A percentile compares a stretch with the other conserved stretches of the same genome.
Evolutionary conservation across 1,140 invertebrate genomes (phyloP).

Genomic region (Papilio helenus): DNA sequence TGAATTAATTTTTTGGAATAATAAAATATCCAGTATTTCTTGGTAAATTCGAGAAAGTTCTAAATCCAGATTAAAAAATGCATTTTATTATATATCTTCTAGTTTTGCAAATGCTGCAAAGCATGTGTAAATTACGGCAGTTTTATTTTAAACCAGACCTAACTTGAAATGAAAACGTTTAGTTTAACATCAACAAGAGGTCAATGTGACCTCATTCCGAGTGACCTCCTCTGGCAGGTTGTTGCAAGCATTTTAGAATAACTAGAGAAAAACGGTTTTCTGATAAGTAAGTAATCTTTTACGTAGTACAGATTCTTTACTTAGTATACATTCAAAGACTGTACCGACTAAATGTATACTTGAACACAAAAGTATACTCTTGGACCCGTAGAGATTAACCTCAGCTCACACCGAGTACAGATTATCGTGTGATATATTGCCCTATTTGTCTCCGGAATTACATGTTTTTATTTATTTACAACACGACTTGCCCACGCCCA

Average conservation of each 20-base stretch:
- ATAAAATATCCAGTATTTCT: neutral
- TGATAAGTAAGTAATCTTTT: too few relatives aligned
- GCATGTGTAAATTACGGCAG: slow-evolving; percentile 9
- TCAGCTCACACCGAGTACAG: slow-evolving; percentile 1
- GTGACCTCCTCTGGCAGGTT: slow-evolving; percentile 21
- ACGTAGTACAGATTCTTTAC: too few relatives aligned
- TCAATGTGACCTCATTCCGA: slow-evolving; percentile 32
- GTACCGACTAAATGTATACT: too few relatives aligned
- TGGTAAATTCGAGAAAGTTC: neutral
- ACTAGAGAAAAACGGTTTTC: too few relatives aligned
- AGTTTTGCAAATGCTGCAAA: neutral
- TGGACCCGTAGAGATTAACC: neutral
- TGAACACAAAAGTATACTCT: neutral
- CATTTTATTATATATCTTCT: neutral
- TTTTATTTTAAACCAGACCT: neutral
- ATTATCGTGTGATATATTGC: slow-evolving; percentile 33
- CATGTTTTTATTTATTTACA: slow-evolving; percentile 36
- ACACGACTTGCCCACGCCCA: neutral
- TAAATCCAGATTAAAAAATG: neutral
- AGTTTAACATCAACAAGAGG: slow-evolving; percentile 28
- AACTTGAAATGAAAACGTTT: slow-evolving; percentile 16
- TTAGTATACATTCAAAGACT: too few relatives aligned
- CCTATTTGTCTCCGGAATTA: neutral
- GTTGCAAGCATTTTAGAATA: slow-evolving; percentile 30
- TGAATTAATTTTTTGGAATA: neutral